These are phyloP conservation scores for Bombus waltoni DNA, from an alignment of 1,140 invertebrate genomes.

Conservation along the genomic window DNA sequence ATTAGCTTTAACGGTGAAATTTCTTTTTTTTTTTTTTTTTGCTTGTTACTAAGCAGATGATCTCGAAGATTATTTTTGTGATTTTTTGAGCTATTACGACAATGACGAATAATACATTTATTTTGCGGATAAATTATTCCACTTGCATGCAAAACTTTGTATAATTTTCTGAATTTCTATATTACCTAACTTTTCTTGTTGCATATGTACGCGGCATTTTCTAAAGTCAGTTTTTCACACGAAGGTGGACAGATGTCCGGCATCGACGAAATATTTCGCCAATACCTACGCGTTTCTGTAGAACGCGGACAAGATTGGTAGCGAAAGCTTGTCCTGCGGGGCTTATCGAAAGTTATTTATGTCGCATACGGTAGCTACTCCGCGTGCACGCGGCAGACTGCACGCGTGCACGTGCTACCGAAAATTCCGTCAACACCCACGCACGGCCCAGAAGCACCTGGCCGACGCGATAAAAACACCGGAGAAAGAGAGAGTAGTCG, in stretches of 20 bases:
- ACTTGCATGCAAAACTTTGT: background rate
- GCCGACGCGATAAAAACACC: conserved; percentile 39
- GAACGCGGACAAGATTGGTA: conserved; percentile 63
- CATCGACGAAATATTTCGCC: conserved; percentile 46
- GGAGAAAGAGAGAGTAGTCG: conserved; percentile 6
- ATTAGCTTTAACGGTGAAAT: too few species aligned
- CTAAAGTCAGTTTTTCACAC: background rate
- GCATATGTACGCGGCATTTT: background rate
- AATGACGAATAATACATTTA: background rate
- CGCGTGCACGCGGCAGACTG: conserved; percentile 57
- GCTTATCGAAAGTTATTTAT: conserved; percentile 77
- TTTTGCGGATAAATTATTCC: too few species aligned
- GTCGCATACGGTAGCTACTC: conserved; percentile 65
- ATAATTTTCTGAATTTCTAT: background rate
- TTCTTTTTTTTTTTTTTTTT: too few species aligned
- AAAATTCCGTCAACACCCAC: conserved; percentile 57
- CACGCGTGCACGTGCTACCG: conserved; percentile 51
- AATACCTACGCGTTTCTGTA: conserved; percentile 36
- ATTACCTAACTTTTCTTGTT: too few species aligned
- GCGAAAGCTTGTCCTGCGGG: conserved; percentile 68
- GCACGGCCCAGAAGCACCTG: conserved; percentile 44
- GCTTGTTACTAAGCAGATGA: too few species aligned
- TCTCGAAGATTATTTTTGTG: too few species aligned
- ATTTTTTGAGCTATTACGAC: too few species aligned
- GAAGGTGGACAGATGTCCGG: background rate